Base-by-base conservation (phyloP, 2,113 vertebrate genomes). In the Hippocampus barbouri region DNA sequence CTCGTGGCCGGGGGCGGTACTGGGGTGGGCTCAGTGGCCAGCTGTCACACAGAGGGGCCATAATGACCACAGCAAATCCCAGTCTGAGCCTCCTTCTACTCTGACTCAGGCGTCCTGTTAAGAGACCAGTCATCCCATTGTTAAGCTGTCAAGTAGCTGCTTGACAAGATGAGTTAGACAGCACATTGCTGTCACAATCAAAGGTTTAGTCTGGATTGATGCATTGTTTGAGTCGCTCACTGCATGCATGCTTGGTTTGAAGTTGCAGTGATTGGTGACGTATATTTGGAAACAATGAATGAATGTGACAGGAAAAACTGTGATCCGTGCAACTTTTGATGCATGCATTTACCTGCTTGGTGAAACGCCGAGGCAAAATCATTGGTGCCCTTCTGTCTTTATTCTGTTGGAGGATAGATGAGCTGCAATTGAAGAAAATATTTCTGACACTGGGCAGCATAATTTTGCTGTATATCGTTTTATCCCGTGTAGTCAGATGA, bases 101-200 rank as follows among this genome's bases (percentile, higher is more conserved):
- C 68, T 88, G 83, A 88, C 84, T 88, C 69, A 51, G 70, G 80
- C 79, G 77, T 87, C 82, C 86, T 78, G 83, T 82, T 86, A 89
- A 87, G 85, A 79, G 85, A 87, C 86, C 73, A 80, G 70, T 88
- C 75, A 68, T 76, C 74, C 79, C 85, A 87, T 89, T 90, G 90
- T 89, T 85, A 79, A 80, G 71, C 82, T 77, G 87, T 86, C 88
- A 88, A 68, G 0, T 62, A 78, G 85, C 82, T 82, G 83, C 61
- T 85, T 83, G 83, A 83, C 73, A 62, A 45, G 80, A 83, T 80
- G 80, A 85, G 81, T 79, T 79, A 72, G 75, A 67, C 53, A 27
- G 53, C 71, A 67, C 70, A 57, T 74, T 74, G 79, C 75, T 71
- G 70, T 70, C 68, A 57, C 80, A 25, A 74, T 86, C 81, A 81